Evolutionary conservation across 2,113 vertebrate genomes (phyloP).

Genomic region (Martes martes): DNA sequence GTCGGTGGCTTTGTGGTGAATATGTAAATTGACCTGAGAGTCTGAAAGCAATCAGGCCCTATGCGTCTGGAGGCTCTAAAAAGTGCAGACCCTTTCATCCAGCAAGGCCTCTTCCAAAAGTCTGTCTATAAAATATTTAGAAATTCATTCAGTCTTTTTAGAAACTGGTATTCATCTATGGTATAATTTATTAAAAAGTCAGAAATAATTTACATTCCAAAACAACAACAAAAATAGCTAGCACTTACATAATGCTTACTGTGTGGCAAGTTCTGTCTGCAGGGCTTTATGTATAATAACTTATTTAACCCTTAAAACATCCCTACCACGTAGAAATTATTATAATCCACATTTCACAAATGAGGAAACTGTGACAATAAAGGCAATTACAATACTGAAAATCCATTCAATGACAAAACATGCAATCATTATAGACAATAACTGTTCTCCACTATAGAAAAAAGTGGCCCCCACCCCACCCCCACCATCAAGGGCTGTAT

Average conservation of each 20-base stretch:
- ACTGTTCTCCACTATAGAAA: not conserved
- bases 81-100: not conserved
- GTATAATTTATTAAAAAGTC: constrained; percentile 18
- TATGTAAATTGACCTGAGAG: not conserved
- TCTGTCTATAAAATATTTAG: not conserved
- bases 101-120: not conserved
- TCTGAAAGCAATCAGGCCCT: not conserved
- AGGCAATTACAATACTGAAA: constrained; percentile 11
- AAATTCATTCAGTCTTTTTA: not conserved
- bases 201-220: not conserved
- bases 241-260: not conserved
- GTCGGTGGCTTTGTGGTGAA: not conserved
- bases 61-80: not conserved
- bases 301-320: not conserved
- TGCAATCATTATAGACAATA: not conserved
- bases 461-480: not conserved
- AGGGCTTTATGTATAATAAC: not conserved
- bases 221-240: not conserved
- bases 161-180: not conserved
- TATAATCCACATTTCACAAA: not conserved
- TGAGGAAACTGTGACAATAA: not conserved
- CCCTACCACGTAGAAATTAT: not conserved
- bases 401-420: not conserved
- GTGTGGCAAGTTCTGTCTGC: not conserved
- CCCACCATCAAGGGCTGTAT: not conserved